phyloP scores from a whole-genome alignment of 2,113 vertebrate genomes.

The Hassar affinis region DNA sequence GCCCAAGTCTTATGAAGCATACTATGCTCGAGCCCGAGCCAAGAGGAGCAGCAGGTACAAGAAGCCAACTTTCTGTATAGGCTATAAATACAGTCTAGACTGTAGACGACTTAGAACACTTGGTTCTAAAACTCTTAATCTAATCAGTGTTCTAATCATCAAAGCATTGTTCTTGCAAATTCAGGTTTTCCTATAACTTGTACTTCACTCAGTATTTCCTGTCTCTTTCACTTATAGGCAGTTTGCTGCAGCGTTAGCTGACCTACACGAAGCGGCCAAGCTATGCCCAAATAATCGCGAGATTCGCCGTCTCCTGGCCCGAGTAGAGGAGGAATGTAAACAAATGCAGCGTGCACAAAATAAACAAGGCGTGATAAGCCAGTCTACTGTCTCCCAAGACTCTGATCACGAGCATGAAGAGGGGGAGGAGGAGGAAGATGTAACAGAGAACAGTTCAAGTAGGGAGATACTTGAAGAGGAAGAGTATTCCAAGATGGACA shows the following conservation, averaged over 20 bases:
- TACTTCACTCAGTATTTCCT: neutral
- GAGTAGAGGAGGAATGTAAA: slow-evolving; percentile 92
- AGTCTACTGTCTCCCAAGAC: slow-evolving; percentile 61
- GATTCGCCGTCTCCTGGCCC: slow-evolving; percentile 84
- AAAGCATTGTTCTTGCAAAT: neutral
- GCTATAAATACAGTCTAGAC: neutral
- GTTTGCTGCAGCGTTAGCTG: slow-evolving; percentile 84
- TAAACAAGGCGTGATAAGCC: slow-evolving; percentile 62
- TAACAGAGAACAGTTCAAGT: slow-evolving; percentile 54
- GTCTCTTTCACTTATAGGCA: slow-evolving; percentile 73
- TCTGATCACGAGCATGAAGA: slow-evolving; percentile 80
- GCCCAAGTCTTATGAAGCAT: slow-evolving; percentile 94
- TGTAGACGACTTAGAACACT: neutral
- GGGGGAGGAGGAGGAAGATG: slow-evolving; percentile 55
- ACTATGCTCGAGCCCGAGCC: slow-evolving; percentile 92
- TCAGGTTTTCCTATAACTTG: neutral
- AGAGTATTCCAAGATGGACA: slow-evolving; percentile 56
- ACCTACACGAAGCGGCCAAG: slow-evolving; percentile 87
- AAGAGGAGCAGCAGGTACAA: slow-evolving; percentile 97
- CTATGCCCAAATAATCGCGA: slow-evolving; percentile 92
- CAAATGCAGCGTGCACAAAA: slow-evolving; percentile 86
- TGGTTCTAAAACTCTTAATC: too few relatives aligned
- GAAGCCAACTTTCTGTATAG: neutral
- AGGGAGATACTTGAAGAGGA: slow-evolving; percentile 67
- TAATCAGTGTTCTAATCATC: too few relatives aligned